Evolutionary conservation across 2,888 invertebrate genomes (phyloP).

Genomic region (Mechanitis messenoides): DNA sequence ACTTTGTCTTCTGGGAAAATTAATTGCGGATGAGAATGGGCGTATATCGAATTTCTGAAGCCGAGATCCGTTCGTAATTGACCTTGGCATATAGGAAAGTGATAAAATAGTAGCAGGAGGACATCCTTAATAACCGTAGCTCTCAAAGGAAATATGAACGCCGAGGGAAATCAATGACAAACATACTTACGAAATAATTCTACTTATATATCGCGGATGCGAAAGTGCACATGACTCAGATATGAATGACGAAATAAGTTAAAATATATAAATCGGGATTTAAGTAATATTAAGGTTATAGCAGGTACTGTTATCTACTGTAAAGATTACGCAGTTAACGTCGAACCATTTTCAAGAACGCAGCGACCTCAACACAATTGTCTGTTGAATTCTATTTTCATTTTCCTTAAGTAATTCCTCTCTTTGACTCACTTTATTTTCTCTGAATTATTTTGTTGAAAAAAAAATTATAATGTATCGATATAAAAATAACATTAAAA

Average conservation of each 20-base stretch:
- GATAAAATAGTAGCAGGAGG: slow-evolving; percentile 13
- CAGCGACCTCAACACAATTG: slow-evolving; percentile 46
- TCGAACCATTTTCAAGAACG: slow-evolving; percentile 44
- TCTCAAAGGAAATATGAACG: neutral
- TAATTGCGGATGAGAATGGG: slow-evolving; percentile 20
- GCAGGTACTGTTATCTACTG: neutral
- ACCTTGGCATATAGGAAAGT: slow-evolving; percentile 41
- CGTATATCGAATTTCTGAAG: slow-evolving; percentile 35
- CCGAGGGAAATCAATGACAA: no score
- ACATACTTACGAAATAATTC: no score
- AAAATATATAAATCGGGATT: no score
- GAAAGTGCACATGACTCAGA: neutral
- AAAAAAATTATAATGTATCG: neutral
- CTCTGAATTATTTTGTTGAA: slow-evolving; percentile 9
- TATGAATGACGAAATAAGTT: neutral
- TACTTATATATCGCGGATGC: no score
- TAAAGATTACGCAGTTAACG: slow-evolving; percentile 29
- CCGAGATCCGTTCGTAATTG: slow-evolving; percentile 37
- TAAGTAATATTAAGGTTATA: neutral
- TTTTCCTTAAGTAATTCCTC: slow-evolving; percentile 36
- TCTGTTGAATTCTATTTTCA: slow-evolving; percentile 35
- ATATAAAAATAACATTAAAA: slow-evolving; percentile 6
- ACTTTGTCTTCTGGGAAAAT: slow-evolving; percentile 24
- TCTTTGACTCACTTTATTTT: slow-evolving; percentile 17
- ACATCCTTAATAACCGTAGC: neutral